A percentile compares a stretch with the other conserved stretches of the same genome.
phyloP scores from a whole-genome alignment of 30 jellyfish, hydroid and myxozoan genomes.

The Chironex yamaguchii region DNA sequence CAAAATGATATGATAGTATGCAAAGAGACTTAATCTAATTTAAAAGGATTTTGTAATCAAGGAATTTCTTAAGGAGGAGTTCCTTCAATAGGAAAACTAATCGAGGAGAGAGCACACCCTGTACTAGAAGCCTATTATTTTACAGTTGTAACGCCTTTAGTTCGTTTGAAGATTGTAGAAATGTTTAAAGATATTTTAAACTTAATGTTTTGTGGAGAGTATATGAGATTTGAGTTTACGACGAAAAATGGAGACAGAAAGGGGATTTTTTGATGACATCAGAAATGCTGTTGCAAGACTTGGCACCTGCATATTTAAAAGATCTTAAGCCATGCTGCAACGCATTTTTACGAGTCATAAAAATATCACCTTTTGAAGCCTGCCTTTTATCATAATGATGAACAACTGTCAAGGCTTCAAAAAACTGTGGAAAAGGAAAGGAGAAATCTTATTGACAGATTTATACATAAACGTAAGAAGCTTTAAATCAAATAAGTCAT shows the following conservation, averaged over 20 bases:
- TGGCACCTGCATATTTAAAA: conserved; percentile 58
- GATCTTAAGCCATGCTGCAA: conserved; percentile 44
- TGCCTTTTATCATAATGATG: conserved; percentile 51
- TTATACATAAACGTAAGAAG: conserved; percentile 4
- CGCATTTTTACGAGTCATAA: conserved; percentile 40
- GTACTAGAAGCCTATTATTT: too few relatives aligned
- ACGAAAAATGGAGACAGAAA: conserved; percentile 15
- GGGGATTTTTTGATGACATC: conserved; percentile 36
- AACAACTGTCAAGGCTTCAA: too few relatives aligned
- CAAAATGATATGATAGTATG: too few relatives aligned
- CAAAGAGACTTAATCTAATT: too few relatives aligned
- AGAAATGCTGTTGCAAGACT: conserved; percentile 51
- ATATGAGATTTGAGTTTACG: conserved; percentile 22
- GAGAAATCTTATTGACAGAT: neutral
- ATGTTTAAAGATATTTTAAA: too few relatives aligned
- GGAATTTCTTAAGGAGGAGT: too few relatives aligned
- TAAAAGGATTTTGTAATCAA: too few relatives aligned
- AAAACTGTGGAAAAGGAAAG: neutral
- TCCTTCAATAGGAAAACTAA: too few relatives aligned
- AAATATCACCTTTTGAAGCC: conserved; percentile 50
- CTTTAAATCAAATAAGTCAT: neutral
- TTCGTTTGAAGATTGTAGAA: too few relatives aligned
- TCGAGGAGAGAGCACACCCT: too few relatives aligned
- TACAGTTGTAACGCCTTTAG: too few relatives aligned
- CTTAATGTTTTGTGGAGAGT: conserved; percentile 47